Conservation (phyloP, 2,113 vertebrate genomes). For the Apus apus region DNA sequence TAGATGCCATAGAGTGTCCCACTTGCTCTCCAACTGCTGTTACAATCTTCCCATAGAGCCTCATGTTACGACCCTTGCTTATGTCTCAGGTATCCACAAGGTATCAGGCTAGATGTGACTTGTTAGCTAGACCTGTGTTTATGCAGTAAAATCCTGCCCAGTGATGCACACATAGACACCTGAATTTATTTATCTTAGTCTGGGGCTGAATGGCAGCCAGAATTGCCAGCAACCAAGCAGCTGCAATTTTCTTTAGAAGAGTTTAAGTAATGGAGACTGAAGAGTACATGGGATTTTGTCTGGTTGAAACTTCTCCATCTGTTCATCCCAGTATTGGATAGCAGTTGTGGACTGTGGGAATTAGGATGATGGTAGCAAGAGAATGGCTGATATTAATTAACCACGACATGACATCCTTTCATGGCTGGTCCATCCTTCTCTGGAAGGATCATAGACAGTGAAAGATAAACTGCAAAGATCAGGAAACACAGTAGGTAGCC, state of each 20-base stretch:
- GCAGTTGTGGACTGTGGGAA: background rate
- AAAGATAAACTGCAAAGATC: background rate
- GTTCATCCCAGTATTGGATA: background rate
- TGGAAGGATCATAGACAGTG: background rate
- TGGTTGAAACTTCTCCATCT: background rate
- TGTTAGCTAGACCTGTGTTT: background rate
- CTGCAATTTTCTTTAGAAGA: background rate
- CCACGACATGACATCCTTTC: background rate
- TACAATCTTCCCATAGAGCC: background rate
- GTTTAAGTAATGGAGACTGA: background rate
- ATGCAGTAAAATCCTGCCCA: background rate
- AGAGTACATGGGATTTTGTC: background rate
- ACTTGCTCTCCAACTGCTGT: background rate
- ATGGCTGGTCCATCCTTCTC: background rate
- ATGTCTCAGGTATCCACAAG: background rate
- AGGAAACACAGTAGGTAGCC: background rate
- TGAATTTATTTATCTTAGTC: background rate
- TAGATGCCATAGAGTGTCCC: background rate
- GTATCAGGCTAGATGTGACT: background rate
- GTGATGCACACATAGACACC: rapidly evolving
- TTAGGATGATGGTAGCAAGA: background rate
- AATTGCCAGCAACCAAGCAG: background rate
- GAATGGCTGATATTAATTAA: background rate
- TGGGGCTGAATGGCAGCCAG: background rate
- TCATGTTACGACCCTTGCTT: background rate